Percentiles rank a stretch among this genome's conserved stretches.
These are phyloP conservation scores for Stichodactyla helianthus DNA, from an alignment of 64 coral and sea anemone genomes.

Conservation along the genomic window DNA sequence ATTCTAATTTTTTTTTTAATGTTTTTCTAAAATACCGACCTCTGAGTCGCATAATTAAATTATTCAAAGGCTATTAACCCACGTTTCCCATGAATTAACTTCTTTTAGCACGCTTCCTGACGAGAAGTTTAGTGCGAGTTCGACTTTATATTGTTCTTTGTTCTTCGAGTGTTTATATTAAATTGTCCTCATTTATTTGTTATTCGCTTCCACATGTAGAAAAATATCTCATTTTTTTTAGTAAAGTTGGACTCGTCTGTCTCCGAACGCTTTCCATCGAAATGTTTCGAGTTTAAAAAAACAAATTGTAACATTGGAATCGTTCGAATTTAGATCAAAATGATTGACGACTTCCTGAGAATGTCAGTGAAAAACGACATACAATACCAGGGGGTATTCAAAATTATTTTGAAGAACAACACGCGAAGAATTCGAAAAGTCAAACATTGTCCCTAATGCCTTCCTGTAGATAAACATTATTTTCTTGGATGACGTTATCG, in stretches of 20 bases:
- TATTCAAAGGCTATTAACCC: not conserved
- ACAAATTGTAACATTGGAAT: not conserved
- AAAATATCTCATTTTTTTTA: not conserved
- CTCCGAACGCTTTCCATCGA: not conserved
- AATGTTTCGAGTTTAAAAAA: not conserved
- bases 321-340: not conserved
- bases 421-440: not conserved
- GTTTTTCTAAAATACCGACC: not conserved
- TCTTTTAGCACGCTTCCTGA: not conserved
- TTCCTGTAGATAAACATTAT: not conserved
- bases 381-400: slow-evolving; percentile 11
- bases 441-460: not conserved
- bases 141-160: not conserved
- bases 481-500: not conserved
- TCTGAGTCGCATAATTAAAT: not conserved
- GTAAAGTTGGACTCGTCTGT: not conserved
- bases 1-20: not conserved
- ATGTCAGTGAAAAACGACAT: not conserved
- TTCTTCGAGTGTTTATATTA: not conserved
- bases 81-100: not conserved
- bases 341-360: not conserved
- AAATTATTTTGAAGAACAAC: not conserved
- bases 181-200: not conserved
- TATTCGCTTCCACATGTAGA: not conserved
- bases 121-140: not conserved